phyloP scores from a whole-genome alignment of 2,888 invertebrate genomes.

The Microctonus hyperodae region DNA sequence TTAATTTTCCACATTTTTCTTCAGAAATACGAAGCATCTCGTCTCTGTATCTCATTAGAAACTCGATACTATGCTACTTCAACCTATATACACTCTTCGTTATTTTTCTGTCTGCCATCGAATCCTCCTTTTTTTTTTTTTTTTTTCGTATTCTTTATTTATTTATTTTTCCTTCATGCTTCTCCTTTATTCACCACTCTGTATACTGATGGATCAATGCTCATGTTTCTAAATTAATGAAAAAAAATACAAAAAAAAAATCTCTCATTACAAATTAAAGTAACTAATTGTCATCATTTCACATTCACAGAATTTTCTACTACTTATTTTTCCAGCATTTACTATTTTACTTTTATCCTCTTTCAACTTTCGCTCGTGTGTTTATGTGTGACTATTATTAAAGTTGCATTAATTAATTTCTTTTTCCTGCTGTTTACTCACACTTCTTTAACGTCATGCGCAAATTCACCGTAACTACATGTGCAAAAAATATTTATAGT shows the following conservation, averaged over 20 bases:
- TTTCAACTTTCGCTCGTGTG: too few relatives aligned
- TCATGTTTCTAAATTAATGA: not conserved
- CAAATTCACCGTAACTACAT: not conserved
- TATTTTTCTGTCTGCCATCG: constrained; percentile 32
- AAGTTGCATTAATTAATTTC: not conserved
- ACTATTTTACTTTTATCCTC: too few relatives aligned
- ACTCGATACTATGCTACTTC: constrained; percentile 43
- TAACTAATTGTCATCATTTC: not conserved
- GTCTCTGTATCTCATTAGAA: constrained; percentile 49
- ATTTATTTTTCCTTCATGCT: constrained; percentile 22
- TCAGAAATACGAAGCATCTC: constrained; percentile 39
- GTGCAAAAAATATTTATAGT: not conserved
- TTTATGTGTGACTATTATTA: not conserved
- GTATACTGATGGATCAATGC: not conserved
- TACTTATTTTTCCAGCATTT: too few relatives aligned
- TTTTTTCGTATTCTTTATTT: not conserved
- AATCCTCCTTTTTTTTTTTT: constrained; percentile 31
- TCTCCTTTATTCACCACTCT: not conserved
- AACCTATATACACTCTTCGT: constrained; percentile 40
- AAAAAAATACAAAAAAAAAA: too few relatives aligned
- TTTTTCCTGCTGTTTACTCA: not conserved
- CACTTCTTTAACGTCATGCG: not conserved
- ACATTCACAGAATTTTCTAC: too few relatives aligned
- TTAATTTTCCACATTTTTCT: constrained; percentile 43
- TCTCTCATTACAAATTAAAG: not conserved